Evolutionary conservation across 2,113 vertebrate species (phyloP).

Genomic region (Ciconia stormi): DNA sequence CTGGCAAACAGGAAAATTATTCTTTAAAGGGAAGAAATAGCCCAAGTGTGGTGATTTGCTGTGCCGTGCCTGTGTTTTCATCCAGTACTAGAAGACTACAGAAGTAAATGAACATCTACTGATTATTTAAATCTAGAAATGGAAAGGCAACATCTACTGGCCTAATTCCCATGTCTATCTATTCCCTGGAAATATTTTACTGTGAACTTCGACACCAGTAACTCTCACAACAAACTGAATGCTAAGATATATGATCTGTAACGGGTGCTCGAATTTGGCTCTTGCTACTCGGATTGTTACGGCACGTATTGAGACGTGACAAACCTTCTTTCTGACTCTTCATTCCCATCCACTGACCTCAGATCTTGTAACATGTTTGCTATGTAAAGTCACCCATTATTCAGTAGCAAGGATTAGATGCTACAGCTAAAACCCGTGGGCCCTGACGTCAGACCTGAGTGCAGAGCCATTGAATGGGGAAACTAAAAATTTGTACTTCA

Average conservation of each 20-base stretch:
- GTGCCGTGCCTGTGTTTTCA: not conserved
- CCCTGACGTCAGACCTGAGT: not conserved
- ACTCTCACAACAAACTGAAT: not conserved
- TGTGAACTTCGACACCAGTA: not conserved
- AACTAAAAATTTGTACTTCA: not conserved
- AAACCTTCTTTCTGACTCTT: not conserved
- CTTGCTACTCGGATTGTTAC: not conserved
- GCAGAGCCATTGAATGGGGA: not conserved
- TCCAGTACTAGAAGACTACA: not conserved
- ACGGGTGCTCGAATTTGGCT: not conserved
- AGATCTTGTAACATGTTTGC: not conserved
- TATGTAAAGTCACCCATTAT: not conserved
- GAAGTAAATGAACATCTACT: not conserved
- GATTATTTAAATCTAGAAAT: not conserved
- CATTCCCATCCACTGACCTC: conserved; percentile 1
- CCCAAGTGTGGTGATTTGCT: not conserved
- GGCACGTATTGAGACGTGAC: not conserved
- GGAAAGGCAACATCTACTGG: not conserved
- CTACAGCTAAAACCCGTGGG: not conserved
- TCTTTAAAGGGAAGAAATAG: not conserved
- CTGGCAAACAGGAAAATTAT: not conserved
- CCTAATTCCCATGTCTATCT: not conserved
- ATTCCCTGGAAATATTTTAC: not conserved
- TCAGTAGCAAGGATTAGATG: not conserved
- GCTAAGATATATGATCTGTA: not conserved